Base-by-base conservation (phyloP, 2,797 vertebrate genomes). In the Melanotaenia trifasciata region DNA sequence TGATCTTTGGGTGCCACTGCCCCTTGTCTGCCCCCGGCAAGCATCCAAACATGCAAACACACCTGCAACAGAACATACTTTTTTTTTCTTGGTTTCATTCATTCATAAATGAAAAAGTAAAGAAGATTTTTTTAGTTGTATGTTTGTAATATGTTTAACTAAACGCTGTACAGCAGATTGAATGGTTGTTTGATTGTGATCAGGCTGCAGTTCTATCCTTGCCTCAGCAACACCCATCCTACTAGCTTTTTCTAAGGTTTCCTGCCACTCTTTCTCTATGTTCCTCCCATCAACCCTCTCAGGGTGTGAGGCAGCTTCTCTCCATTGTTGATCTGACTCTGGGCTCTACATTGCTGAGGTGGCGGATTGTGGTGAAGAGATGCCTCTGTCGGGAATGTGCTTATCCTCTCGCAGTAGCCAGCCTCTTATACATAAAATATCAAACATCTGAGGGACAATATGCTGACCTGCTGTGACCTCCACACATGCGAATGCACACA, bases 391-490 rank as follows among this genome's bases (percentile, higher is more conserved):
- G 96, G 91, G 95, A 95, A 94, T 89, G 94, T 94, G 94, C 94
- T 95, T 96, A 95, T 95, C 95, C 96, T 96, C 96, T 95, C 92
- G 90, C 95, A 93, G 94, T 89, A 92, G 92, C 85, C 94, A 84
- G 89, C 94, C 94, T 96, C 94, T 95, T 95, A 95, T 96, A 96
- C 93, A 96, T 96, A 96, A 96, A 97, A 97, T 97, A 97, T 97
- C 94, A 97, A 95, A 97, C 94, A 94, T 96, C 96, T 97, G 96
- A 98, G 96, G 96, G 96, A 97, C 97, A 97, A 96, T 97, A 96
- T 96, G 95, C 93, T 96, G 97, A 98, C 97, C 97, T 96, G 95
- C 94, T 94, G 94, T 96, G 96, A 96, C 97, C 97, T 94, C 95
- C 96, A 93, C 85, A 92, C 94, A 87, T 92, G 93, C 92, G 91